phyloP scores from a whole-genome alignment of 2,888 invertebrate species.

The Ypsolopha sequella region DNA sequence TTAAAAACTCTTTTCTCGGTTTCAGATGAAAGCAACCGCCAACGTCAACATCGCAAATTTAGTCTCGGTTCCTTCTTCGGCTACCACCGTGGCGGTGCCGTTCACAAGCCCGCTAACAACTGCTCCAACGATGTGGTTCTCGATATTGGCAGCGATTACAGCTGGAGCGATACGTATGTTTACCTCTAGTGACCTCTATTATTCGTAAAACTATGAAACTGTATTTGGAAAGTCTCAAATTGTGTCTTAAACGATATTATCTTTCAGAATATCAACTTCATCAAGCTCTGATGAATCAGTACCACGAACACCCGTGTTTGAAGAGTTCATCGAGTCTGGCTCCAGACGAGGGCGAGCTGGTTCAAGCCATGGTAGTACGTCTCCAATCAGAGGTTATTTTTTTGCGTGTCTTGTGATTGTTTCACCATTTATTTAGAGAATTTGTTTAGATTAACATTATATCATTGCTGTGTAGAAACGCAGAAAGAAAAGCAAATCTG shows the following conservation, averaged over 20 bases:
- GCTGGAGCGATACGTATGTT: conserved; percentile 58
- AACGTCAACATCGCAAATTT: conserved; percentile 56
- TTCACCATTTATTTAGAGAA: too few species aligned
- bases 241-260: neutral
- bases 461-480: too few species aligned
- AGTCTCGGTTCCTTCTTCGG: conserved; percentile 62
- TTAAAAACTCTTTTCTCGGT: neutral
- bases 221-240: too few species aligned
- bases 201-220: too few species aligned
- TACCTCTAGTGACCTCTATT: neutral
- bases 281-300: conserved; percentile 61
- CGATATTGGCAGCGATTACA: conserved; percentile 59
- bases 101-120: conserved; percentile 32
- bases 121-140: conserved; percentile 49
- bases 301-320: conserved; percentile 60
- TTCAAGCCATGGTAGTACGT: conserved; percentile 36
- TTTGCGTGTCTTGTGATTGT: too few species aligned
- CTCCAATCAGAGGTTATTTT: conserved; percentile 41
- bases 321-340: conserved; percentile 46
- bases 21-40: conserved; percentile 22
- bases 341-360: conserved; percentile 30
- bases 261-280: conserved; percentile 44
- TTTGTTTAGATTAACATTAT: too few species aligned
- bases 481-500: too few species aligned
- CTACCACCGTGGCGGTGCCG: conserved; percentile 30